Percentiles rank a stretch among this genome's conserved stretches.
Evolutionary conservation across 2,888 invertebrate genomes (phyloP).

Genomic region (Boloria euphrosyne): DNA sequence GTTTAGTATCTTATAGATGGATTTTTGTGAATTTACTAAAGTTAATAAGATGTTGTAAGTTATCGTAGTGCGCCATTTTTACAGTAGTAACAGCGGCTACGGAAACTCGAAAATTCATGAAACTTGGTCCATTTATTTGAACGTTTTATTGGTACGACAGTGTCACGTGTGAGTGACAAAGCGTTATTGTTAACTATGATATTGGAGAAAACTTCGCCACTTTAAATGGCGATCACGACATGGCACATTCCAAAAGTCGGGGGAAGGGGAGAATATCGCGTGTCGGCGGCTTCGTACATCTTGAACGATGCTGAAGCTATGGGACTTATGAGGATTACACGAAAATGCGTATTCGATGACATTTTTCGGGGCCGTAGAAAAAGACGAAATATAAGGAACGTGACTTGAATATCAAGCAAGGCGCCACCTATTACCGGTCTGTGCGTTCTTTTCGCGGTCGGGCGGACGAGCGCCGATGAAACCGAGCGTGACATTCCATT

Average conservation of each 20-base stretch:
- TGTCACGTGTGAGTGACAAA: slow-evolving; percentile 39
- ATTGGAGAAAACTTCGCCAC: slow-evolving; percentile 50
- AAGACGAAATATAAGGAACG: slow-evolving; percentile 83
- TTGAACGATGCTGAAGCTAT: slow-evolving; percentile 66
- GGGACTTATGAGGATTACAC: slow-evolving; percentile 81
- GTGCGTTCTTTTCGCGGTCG: slow-evolving; percentile 75
- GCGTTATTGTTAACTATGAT: slow-evolving; percentile 46
- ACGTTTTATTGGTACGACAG: slow-evolving; percentile 28
- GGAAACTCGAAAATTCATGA: slow-evolving; percentile 11
- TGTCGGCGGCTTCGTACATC: slow-evolving; percentile 53
- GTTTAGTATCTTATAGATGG: slow-evolving; percentile 7
- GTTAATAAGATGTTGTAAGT: not conserved
- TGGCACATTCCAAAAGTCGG: slow-evolving; percentile 65
- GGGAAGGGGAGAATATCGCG: slow-evolving; percentile 50
- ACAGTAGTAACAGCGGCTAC: not conserved
- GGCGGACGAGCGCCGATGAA: slow-evolving; percentile 73
- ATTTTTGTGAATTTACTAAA: not conserved
- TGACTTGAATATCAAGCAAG: slow-evolving; percentile 73
- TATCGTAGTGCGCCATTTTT: not conserved
- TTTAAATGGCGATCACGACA: slow-evolving; percentile 67
- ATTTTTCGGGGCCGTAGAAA: slow-evolving; percentile 80
- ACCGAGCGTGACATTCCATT: slow-evolving; percentile 80
- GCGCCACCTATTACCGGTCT: slow-evolving; percentile 79
- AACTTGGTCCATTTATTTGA: slow-evolving; percentile 16
- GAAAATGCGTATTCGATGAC: slow-evolving; percentile 83